Evolutionary conservation across 2,797 vertebrate species (phyloP).

Genomic region (Syngnathus acus): DNA sequence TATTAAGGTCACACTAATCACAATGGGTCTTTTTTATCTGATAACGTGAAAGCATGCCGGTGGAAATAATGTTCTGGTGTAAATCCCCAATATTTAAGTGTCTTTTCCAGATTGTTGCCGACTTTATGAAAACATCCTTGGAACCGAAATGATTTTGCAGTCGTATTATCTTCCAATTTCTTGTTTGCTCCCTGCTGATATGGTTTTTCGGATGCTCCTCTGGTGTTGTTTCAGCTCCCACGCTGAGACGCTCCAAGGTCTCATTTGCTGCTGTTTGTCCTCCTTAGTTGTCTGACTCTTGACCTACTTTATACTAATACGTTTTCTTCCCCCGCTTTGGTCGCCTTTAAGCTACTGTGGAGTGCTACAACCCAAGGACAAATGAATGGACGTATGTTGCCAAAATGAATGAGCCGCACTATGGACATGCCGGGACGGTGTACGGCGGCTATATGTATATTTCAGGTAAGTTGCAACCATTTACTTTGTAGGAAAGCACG

Average conservation of each 20-base stretch:
- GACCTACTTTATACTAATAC: slow-evolving; percentile 62
- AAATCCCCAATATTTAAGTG: not conserved
- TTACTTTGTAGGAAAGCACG: too few species aligned
- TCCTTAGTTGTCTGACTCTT: slow-evolving; percentile 60
- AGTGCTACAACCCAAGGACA: slow-evolving; percentile 96
- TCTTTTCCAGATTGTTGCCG: slow-evolving; percentile 8
- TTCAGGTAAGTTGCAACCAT: slow-evolving; percentile 77
- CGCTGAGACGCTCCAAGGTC: slow-evolving; percentile 59
- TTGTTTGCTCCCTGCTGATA: slow-evolving; percentile 32
- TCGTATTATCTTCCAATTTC: slow-evolving; percentile 35
- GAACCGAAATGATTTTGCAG: slow-evolving; percentile 28
- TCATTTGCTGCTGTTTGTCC: slow-evolving; percentile 66
- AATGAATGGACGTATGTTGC: slow-evolving; percentile 98
- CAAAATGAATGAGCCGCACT: slow-evolving; percentile 98
- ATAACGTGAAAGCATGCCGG: slow-evolving; percentile 2
- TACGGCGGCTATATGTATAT: slow-evolving; percentile 99
- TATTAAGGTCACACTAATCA: slow-evolving; percentile 15
- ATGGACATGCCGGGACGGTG: slow-evolving; percentile 93
- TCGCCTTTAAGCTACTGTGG: slow-evolving; percentile 84
- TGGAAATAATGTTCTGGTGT: not conserved
- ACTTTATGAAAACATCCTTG: slow-evolving; percentile 19
- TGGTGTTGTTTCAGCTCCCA: slow-evolving; percentile 58
- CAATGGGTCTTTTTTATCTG: slow-evolving; percentile 8
- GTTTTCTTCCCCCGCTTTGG: not conserved
- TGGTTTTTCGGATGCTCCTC: slow-evolving; percentile 31